These are phyloP conservation scores for Thamnophis elegans DNA, from an alignment of 2,797 vertebrate genomes.

Conservation along the genomic window DNA sequence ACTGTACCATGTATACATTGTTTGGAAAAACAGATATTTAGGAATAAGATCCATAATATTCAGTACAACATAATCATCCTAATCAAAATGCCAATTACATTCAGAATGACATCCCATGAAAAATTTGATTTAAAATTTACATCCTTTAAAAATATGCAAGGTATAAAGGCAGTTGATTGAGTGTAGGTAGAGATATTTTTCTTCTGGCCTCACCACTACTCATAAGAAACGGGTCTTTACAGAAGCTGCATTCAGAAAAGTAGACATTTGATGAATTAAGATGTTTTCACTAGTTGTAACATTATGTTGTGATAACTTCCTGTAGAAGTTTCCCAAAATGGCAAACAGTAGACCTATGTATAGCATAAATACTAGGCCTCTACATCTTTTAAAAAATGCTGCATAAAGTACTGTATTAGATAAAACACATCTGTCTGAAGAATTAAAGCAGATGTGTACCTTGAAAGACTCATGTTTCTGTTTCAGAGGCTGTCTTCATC, in stretches of 20 bases:
- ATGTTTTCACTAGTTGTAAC: neutral
- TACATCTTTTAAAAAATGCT: neutral
- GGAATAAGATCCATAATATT: neutral
- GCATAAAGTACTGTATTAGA: neutral
- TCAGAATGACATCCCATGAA: neutral
- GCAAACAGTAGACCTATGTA: neutral
- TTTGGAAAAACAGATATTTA: neutral
- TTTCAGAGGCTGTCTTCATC: neutral
- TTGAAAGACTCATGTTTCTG: neutral
- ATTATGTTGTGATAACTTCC: neutral
- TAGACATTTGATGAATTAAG: neutral
- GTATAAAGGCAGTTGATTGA: neutral
- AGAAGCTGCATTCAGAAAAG: neutral
- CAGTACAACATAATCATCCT: neutral
- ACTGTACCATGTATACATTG: neutral
- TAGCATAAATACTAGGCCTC: neutral
- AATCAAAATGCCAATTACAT: neutral
- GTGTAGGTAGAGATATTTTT: neutral
- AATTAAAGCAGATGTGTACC: neutral
- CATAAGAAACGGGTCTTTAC: neutral
- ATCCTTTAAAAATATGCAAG: neutral
- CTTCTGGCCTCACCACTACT: neutral
- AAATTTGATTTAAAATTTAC: neutral
- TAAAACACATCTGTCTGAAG: neutral
- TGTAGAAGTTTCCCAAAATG: neutral